Evolutionary conservation across 2,113 vertebrate species (phyloP), one percentile per base, ranked within the genome.

Genomic region (Microcebus lehilahytsara): DNA sequence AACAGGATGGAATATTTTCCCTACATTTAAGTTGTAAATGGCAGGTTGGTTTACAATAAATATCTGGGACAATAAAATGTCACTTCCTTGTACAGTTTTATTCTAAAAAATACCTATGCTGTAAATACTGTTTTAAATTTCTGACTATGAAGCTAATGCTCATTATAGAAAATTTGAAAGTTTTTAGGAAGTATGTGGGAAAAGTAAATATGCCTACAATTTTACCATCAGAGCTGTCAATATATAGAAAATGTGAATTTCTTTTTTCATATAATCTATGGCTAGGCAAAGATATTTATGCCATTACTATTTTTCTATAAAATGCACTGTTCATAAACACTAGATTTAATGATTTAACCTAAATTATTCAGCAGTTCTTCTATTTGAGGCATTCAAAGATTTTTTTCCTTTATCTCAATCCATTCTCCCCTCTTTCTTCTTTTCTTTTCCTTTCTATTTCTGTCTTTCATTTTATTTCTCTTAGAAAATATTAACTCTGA

Each of bases 11-110:
- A 95, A 97, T 97, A 95, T 97, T 97, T 98, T 96, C 96, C 92
- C 96, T 94, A 64, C 93, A 96, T 96, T 98, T 97, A 97, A 97
- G 96, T 97, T 97, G 97, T 97, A 97, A 97, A 97, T 96, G 93
- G 96, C 95, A 96, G 83, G 83, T 94, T 97, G 96, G 97, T 97
- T 98, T 98, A 97, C 92, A 97, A 93, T 97, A 97, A 97, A 88
- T 97, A 93, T 66, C 87, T 64, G 51, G 58, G 69, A 96, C 93
- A 96, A 97, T 96, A 92, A 97, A 98, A 97, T 96, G 87, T 88
- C 93, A 75, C 87, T 95, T 97, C 84, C 96, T 90, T 80, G 75
- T 78, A 80, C 69, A 87, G 60, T 90, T 90, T 92, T 85, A 85
- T 95, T 92, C 77, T 78, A 60, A 88, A 96, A 94, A 96, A 92